Percentiles rank a stretch among this genome's conserved stretches.
Evolutionary conservation across 1,140 invertebrate genomes (phyloP).

Genomic region (Archegozetes longisetosus): DNA sequence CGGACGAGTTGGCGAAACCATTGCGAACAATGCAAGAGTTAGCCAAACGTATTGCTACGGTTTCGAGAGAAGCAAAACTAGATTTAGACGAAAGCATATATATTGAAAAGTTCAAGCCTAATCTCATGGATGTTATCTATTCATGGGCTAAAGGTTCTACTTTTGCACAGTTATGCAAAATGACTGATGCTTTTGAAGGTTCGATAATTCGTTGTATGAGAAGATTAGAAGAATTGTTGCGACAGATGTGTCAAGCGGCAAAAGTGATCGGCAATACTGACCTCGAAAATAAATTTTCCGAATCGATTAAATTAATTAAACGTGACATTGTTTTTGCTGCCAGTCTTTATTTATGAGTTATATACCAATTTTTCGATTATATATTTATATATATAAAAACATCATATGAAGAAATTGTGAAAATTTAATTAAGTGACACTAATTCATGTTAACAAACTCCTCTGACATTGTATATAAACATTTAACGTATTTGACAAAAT

Average conservation of each 20-base stretch:
- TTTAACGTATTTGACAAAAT: no score
- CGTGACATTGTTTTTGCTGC: constrained; percentile 98
- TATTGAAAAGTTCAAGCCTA: constrained; percentile 81
- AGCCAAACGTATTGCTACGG: constrained; percentile 73
- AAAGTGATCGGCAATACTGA: constrained; percentile 94
- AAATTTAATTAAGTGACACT: no score
- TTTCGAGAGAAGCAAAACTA: constrained; percentile 68
- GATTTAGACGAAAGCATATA: constrained; percentile 79
- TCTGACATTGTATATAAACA: no score
- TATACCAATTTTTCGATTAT: no score
- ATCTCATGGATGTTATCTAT: constrained; percentile 92
- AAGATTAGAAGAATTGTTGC: constrained; percentile 80
- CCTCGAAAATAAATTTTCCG: constrained; percentile 87
- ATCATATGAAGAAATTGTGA: no score
- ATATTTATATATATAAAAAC: no score
- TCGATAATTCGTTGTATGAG: constrained; percentile 96
- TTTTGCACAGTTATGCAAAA: constrained; percentile 86
- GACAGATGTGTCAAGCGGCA: constrained; percentile 87
- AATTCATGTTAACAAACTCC: no score
- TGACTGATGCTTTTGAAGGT: constrained; percentile 98
- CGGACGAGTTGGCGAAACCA: constrained; percentile 70
- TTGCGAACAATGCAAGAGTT: constrained; percentile 74
- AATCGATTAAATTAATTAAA: constrained; percentile 74
- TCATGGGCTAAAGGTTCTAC: constrained; percentile 84
- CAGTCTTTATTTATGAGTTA: constrained; percentile 76